Percentiles rank a stretch among this genome's conserved stretches.
Conservation (phyloP, 2,113 vertebrate genomes). For the Varanus komodoensis region DNA sequence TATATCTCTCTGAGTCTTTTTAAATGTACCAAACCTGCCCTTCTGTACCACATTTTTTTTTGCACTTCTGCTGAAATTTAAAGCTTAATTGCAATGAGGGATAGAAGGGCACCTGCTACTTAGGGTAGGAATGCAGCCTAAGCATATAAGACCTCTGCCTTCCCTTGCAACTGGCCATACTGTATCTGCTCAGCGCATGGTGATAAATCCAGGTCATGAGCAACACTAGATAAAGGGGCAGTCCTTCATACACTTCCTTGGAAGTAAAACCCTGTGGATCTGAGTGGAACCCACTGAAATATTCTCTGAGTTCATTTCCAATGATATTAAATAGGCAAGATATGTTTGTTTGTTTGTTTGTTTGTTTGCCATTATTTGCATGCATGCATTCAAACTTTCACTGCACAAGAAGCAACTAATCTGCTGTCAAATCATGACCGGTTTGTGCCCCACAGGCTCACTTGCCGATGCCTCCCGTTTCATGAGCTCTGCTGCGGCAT, state of each 20-base stretch:
- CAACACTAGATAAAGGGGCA: neutral
- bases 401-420: neutral
- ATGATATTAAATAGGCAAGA: neutral
- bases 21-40: neutral
- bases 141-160: neutral
- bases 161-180: neutral
- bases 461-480: neutral
- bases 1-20: neutral
- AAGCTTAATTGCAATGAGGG: no score
- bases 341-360: no score
- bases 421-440: neutral
- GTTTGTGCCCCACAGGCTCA: neutral
- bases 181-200: neutral
- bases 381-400: neutral
- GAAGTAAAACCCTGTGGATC: no score
- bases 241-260: neutral
- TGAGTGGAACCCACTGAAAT: no score
- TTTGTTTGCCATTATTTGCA: neutral
- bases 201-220: neutral
- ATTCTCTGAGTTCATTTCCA: neutral
- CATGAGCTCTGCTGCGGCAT: neutral
- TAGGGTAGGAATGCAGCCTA: neutral
- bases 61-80: neutral
- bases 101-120: no score
- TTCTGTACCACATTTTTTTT: no score